A percentile compares a stretch with the other conserved stretches of the same genome.
Conservation (phyloP, 2,888 invertebrate genomes). For the Tenthredo mesomela region DNA sequence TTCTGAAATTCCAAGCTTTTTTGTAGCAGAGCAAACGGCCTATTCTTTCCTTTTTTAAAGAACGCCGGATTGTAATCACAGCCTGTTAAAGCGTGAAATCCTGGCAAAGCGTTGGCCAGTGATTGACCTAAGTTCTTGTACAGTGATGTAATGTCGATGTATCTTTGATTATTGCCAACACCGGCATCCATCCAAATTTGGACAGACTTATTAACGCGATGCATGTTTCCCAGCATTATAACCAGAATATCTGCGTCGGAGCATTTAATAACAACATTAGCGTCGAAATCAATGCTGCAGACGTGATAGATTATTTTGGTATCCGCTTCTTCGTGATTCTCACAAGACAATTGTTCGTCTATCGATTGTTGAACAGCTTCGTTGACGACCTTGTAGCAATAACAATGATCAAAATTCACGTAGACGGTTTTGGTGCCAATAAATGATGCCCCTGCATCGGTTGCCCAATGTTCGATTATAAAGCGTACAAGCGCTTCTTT, state of each 20-base stretch:
- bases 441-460: constrained; percentile 57
- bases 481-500: constrained; percentile 57
- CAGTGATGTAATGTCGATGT: too few species aligned
- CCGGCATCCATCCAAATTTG: too few species aligned
- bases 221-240: constrained; percentile 58
- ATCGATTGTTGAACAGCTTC: constrained; percentile 51
- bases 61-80: too few species aligned
- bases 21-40: too few species aligned
- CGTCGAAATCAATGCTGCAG: constrained; percentile 41
- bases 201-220: too few species aligned
- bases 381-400: constrained; percentile 55
- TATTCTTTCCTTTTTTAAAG: too few species aligned
- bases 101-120: too few species aligned
- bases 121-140: too few species aligned
- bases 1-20: too few species aligned
- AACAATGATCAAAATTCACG: constrained; percentile 58
- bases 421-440: constrained; percentile 54
- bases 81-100: too few species aligned
- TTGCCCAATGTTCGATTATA: constrained; percentile 54
- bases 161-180: too few species aligned
- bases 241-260: constrained; percentile 55
- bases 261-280: constrained; percentile 46
- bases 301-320: constrained; percentile 59
- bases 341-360: constrained; percentile 55
- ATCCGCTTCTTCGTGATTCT: constrained; percentile 59